phyloP scores from a whole-genome alignment of 2,113 vertebrate genomes.

The Origma solitaria region DNA sequence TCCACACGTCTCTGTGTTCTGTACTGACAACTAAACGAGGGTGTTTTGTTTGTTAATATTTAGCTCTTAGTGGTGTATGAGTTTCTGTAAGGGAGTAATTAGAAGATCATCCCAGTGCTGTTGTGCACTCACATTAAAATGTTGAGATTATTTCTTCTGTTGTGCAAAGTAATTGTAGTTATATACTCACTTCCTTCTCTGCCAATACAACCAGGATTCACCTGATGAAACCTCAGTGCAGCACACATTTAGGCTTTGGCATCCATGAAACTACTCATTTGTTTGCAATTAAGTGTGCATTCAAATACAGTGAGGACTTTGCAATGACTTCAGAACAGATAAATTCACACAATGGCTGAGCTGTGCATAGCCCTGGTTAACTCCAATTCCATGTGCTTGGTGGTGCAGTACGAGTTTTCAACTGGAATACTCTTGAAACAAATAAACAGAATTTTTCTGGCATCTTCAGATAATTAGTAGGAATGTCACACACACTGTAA shows the following conservation, averaged over 20 bases:
- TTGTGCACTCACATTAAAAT: not conserved
- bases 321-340: not conserved
- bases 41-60: not conserved
- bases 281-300: not conserved
- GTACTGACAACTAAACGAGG: not conserved
- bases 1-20: not conserved
- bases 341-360: not conserved
- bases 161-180: not conserved
- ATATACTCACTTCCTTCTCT: not conserved
- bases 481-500: conserved; percentile 20
- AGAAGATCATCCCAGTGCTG: not conserved
- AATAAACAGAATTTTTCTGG: conserved; percentile 28
- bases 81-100: not conserved
- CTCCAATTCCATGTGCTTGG: not conserved
- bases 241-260: not conserved
- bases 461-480: conserved; percentile 50
- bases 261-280: not conserved
- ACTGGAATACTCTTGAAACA: conserved; percentile 14
- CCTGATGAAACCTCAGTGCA: not conserved
- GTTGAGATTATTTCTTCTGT: not conserved
- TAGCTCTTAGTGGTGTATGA: not conserved
- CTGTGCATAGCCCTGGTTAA: not conserved
- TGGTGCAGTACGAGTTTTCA: conserved; percentile 6
- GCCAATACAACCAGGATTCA: not conserved
- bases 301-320: not conserved